These are phyloP conservation scores for Schizotus pectinicornis DNA, from an alignment of 2,888 invertebrate genomes.

Conservation along the genomic window DNA sequence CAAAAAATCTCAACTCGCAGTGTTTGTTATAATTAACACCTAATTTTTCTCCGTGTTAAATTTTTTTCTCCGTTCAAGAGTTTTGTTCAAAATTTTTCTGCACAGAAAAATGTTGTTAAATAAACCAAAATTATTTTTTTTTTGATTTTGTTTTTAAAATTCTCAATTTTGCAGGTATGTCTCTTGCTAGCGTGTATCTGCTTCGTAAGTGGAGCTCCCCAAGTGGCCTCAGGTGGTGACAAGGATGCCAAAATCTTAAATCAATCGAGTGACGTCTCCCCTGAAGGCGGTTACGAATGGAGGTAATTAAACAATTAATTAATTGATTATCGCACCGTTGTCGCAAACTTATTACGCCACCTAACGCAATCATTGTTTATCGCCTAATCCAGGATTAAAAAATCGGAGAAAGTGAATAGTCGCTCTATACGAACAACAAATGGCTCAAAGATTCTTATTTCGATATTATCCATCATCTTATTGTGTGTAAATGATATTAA, in stretches of 20 bases:
- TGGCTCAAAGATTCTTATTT: constrained; percentile 6
- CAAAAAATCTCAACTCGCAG: too few relatives aligned
- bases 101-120: too few relatives aligned
- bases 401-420: constrained; percentile 23
- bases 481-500: constrained; percentile 23
- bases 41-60: too few relatives aligned
- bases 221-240: constrained; percentile 61
- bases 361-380: constrained; percentile 12
- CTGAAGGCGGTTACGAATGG: constrained; percentile 75
- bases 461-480: constrained; percentile 21
- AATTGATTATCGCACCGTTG: neutral
- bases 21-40: too few relatives aligned
- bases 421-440: constrained; percentile 1
- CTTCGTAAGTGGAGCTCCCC: constrained; percentile 61
- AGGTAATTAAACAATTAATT: constrained; percentile 61
- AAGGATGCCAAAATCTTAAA: constrained; percentile 68
- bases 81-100: too few relatives aligned
- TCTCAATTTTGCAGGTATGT: constrained; percentile 19
- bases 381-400: constrained; percentile 13
- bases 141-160: too few relatives aligned
- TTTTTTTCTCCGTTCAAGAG: too few relatives aligned
- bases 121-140: too few relatives aligned
- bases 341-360: constrained; percentile 5
- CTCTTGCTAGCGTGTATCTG: constrained; percentile 27
- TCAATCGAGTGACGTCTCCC: constrained; percentile 74